These are phyloP conservation scores for Stegodyphus mimosarum DNA, from an alignment of 1,140 invertebrate species.

Conservation along the genomic window DNA sequence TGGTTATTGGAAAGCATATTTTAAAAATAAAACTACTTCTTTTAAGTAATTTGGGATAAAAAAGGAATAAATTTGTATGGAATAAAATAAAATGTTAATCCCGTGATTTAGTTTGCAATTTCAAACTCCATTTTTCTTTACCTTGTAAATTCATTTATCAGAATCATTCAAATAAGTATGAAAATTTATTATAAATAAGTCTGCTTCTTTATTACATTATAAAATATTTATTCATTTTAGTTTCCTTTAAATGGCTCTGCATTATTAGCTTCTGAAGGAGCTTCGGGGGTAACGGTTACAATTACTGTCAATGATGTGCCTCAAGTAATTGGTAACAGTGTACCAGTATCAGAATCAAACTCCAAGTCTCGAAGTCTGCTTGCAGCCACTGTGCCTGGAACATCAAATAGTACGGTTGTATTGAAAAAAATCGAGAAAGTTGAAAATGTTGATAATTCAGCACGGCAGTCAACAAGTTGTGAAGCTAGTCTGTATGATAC, in stretches of 20 bases:
- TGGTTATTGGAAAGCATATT: too few relatives aligned
- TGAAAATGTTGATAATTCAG: constrained; percentile 1
- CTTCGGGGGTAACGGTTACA: constrained; percentile 44
- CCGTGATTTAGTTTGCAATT: too few relatives aligned
- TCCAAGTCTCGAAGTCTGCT: constrained; percentile 8
- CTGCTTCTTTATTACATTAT: too few relatives aligned
- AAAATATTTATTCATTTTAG: neutral
- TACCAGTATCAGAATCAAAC: neutral
- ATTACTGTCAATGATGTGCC: constrained; percentile 56
- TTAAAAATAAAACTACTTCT: too few relatives aligned
- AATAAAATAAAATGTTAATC: too few relatives aligned
- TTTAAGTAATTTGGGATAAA: too few relatives aligned
- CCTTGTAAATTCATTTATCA: too few relatives aligned
- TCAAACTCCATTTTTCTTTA: too few relatives aligned
- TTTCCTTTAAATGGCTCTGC: constrained; percentile 45
- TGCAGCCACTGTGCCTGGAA: constrained; percentile 27
- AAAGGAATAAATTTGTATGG: too few relatives aligned
- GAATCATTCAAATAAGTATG: too few relatives aligned
- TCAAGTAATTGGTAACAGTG: constrained; percentile 37
- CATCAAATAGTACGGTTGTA: constrained; percentile 40
- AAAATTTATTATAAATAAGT: too few relatives aligned
- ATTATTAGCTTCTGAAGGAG: constrained; percentile 3
- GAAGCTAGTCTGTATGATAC: constrained; percentile 34
- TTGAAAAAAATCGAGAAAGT: constrained; percentile 46
- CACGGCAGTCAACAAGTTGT: neutral